Evolutionary conservation across 1,140 invertebrate species (phyloP), one percentile per base, ranked within the genome.

Genomic region (Brachionus koreanus): DNA sequence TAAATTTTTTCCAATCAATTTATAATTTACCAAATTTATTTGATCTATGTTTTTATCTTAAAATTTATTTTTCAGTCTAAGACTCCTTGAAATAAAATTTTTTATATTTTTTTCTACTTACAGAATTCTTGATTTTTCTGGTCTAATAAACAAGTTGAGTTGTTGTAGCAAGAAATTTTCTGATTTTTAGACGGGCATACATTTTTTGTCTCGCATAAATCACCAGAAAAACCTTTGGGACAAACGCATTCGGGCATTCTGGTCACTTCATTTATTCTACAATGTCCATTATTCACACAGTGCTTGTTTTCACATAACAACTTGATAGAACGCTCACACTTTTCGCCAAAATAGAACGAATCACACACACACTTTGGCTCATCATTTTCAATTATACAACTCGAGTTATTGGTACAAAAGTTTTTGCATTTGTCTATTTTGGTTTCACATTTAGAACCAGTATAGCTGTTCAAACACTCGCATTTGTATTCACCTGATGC

Each of bases 331-430:
- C 69, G 39, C 9, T 79, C 76, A 79, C 76, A 79, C 16, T 65
- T 79, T 61, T 79, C 76, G 19, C 76, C 76, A 43, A 57, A 61
- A 61, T 37, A 65, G 35, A 23, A 61, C 33, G 76, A 57, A 35
- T 79, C 49, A 43, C 76, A 79, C 23, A 79, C 49, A 63, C 76
- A 79, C 35, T 79, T 79, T 57, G 76, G 76, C 35, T 79, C 16
- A 25, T 65, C 16, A 35, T 79, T 79, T 61, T 79, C 76, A 25
- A 79, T 33, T 9, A 61, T 79, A 65, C 76, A 79, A 42, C 49
- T 79, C n/a, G 76, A 79, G 25, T 79, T 79, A 61, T 79, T 79
- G 19, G 0, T 19, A 79, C 76, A 79, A 29, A 79, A 79, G 25
- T 61, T 10, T 79, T 79, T 43, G 25, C 76, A 79, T 23, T 43